These are phyloP conservation scores for Scaptodrosophila latifasciaeformis DNA, from an alignment of 2,888 invertebrate genomes.

Conservation along the genomic window DNA sequence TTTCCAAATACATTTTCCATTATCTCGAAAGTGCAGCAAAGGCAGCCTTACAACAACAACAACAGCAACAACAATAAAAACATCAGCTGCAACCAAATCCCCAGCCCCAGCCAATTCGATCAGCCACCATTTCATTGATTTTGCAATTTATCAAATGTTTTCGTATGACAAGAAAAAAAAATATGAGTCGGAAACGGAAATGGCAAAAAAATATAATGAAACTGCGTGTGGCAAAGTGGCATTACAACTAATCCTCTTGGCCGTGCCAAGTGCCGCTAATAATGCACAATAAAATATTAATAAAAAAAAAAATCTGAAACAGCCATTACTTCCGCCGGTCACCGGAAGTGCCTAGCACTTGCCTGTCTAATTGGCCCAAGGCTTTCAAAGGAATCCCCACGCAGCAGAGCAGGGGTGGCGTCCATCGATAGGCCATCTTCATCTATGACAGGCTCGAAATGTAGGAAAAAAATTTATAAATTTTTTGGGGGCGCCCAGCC, in stretches of 20 bases:
- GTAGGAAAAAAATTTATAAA: neutral
- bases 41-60: neutral
- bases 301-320: conserved; percentile 34
- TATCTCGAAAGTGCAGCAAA: conserved; percentile 54
- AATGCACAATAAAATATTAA: conserved; percentile 56
- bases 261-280: conserved; percentile 51
- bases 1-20: conserved; percentile 49
- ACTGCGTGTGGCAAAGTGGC: conserved; percentile 34
- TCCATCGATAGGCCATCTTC: no score
- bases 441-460: no score
- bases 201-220: conserved; percentile 44
- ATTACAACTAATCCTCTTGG: neutral
- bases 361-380: conserved; percentile 10
- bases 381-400: no score
- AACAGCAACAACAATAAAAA: neutral
- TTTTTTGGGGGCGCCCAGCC: no score
- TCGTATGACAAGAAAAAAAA: conserved; percentile 1
- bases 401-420: no score
- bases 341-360: conserved; percentile 2
- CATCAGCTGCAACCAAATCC: neutral
- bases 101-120: no score
- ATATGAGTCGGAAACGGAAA: conserved; percentile 52
- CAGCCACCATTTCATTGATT: conserved; percentile 31
- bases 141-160: conserved; percentile 59
- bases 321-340: conserved; percentile 34